A percentile compares a stretch with the other conserved stretches of the same genome.
These are phyloP conservation scores for Platysternon megacephalum DNA, from an alignment of 2,113 vertebrate species.

Conservation along the genomic window DNA sequence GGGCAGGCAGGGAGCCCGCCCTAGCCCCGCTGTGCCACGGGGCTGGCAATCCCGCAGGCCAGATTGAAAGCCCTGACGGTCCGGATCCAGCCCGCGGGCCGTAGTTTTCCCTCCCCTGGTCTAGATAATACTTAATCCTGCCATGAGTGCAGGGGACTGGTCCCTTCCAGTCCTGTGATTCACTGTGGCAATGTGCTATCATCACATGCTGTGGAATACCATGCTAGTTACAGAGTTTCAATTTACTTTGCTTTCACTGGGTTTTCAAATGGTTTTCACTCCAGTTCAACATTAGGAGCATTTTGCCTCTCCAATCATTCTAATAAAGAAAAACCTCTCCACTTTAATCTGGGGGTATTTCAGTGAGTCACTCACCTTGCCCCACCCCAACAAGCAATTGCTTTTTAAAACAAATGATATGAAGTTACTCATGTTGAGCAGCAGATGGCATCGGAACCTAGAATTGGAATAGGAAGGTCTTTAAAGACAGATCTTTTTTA, in stretches of 20 bases:
- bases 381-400: accelerated
- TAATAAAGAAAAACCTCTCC: background rate
- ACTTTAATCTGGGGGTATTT: accelerated
- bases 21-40: too few relatives aligned
- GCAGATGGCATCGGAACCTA: conserved; percentile 31
- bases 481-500: background rate
- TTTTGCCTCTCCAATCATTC: background rate
- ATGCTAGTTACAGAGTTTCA: background rate
- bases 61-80: too few relatives aligned
- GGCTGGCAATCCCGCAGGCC: too few relatives aligned
- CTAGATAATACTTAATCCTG: too few relatives aligned
- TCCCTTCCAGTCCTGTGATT: background rate
- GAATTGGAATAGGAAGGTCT: background rate
- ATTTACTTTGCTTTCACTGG: background rate
- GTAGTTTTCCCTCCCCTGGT: too few relatives aligned
- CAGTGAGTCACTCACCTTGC: background rate
- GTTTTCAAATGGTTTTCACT: background rate
- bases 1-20: too few relatives aligned
- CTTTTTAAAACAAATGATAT: background rate
- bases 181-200: background rate
- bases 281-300: background rate
- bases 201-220: background rate
- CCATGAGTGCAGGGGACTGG: too few relatives aligned
- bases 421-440: background rate
- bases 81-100: too few relatives aligned